A percentile compares a stretch with the other conserved stretches of the same genome.
Conservation (phyloP, 2,113 vertebrate species). For the Oenanthe melanoleuca region DNA sequence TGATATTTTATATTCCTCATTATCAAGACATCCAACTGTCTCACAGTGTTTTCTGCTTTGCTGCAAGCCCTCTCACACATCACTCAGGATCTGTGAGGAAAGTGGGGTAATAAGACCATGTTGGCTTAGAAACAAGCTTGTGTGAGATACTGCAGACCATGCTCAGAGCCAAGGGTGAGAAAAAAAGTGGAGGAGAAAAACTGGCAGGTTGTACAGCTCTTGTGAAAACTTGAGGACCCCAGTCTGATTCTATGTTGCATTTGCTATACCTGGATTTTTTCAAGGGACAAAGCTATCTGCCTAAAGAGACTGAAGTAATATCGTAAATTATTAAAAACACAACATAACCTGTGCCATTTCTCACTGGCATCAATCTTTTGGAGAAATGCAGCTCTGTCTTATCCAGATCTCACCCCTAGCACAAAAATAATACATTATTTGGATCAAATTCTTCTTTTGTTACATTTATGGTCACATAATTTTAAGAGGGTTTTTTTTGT, state of each 20-base stretch:
- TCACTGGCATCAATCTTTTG: not conserved
- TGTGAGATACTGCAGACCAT: not conserved
- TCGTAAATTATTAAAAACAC: not conserved
- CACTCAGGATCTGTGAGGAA: not conserved
- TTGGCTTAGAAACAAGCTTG: not conserved
- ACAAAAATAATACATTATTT: not conserved
- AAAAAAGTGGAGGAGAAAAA: not conserved
- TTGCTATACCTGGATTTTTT: not conserved
- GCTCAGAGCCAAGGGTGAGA: not conserved
- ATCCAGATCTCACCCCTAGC: not conserved
- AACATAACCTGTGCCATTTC: not conserved
- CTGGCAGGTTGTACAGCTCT: not conserved
- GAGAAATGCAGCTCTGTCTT: not conserved
- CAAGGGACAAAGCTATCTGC: not conserved
- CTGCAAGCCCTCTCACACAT: not conserved
- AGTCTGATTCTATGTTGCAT: not conserved
- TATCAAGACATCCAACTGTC: not conserved
- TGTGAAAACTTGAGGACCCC: not conserved
- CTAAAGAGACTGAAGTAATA: not conserved
- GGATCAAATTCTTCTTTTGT: not conserved
- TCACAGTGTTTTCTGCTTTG: not conserved
- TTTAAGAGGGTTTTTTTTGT: not conserved
- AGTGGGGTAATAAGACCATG: not conserved
- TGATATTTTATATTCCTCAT: not conserved
- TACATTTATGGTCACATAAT: not conserved